A percentile compares a stretch with the other conserved stretches of the same genome.
These are phyloP conservation scores for Elysia chlorotica DNA, from an alignment of 1,140 invertebrate species.

Conservation along the genomic window DNA sequence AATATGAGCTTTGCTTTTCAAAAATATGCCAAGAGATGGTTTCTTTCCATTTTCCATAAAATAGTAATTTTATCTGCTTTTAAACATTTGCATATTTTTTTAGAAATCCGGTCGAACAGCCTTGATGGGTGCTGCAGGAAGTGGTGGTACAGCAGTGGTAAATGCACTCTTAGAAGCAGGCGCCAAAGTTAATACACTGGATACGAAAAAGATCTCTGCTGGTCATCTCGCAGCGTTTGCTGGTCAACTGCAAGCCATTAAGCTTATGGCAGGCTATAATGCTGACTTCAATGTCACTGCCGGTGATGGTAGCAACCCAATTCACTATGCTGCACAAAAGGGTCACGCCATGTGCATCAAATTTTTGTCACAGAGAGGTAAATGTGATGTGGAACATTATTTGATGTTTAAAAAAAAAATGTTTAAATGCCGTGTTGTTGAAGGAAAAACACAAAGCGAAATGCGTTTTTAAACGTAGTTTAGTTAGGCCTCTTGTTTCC, in stretches of 20 bases:
- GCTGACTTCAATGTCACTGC: conserved; percentile 60
- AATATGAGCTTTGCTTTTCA: no score
- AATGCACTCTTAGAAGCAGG: conserved; percentile 53
- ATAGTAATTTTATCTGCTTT: background rate
- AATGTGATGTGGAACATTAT: background rate
- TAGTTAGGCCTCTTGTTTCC: no score
- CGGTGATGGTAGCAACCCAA: conserved; percentile 54
- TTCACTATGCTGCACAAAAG: conserved; percentile 55
- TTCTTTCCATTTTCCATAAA: background rate
- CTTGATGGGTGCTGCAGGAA: conserved; percentile 57
- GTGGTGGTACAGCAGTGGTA: conserved; percentile 56
- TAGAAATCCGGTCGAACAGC: conserved; percentile 56
- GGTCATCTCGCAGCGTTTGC: conserved; percentile 59
- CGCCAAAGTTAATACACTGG: conserved; percentile 51
- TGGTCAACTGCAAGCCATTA: conserved; percentile 53
- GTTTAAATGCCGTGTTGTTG: no score
- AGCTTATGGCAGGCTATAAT: conserved; percentile 54
- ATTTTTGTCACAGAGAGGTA: conserved; percentile 61
- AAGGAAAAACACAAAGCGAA: no score
- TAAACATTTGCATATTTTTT: conserved; percentile 3
- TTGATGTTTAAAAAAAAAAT: background rate
- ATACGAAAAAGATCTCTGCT: conserved; percentile 52
- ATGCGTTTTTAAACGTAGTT: no score
- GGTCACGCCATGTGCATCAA: conserved; percentile 57
- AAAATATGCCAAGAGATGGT: no score